Base-by-base conservation (phyloP, 2,888 invertebrate genomes). In the Physocephala rufipes region DNA sequence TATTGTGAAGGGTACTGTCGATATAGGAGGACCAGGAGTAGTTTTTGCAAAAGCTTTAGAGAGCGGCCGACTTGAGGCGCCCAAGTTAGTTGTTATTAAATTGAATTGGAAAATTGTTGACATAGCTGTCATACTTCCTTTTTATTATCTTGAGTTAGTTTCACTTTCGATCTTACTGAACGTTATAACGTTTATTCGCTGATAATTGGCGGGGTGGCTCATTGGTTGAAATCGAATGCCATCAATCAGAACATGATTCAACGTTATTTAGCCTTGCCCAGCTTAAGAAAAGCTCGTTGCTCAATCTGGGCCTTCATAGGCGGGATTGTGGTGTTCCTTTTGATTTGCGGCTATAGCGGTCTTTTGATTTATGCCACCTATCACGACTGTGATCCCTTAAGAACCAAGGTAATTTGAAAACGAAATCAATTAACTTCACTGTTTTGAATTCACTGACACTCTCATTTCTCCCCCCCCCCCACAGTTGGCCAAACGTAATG, bases 291-390 rank as follows among this genome's bases (percentile, higher is more conserved):
- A 67, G 93, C 85, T 1, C 81, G 82, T n/a, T 88, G 81, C 30
- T 85, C 86, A 2, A 75, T 88, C 82, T 86, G 85, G 90, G 90
- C 94, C 73, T 91, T 95, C 85, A 92, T 94, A 0, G 85, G 90
- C 2, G 96, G 96, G 0, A 92, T 95, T 67, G 87, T 92, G 70
- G 86, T 88, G 13, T 90, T 96, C 30, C 89, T 95, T 1, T 89
- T 91, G 0, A 88, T 95, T 79, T 93, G 95, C 81, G 93, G 93
- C 78, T 93, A 93, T 80, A 93, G 94, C 67, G 96, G 96, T 0
- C 87, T 96, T 7, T 90, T 96, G 0, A 93, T 96, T 76, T 96
- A 92, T 83, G 95, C 96, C 0, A 92, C 91, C 1, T 96, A 95
- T 81, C 88, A 91, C 64, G 89, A 90, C 55, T 96, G 96, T 81